Evolutionary conservation across 2,797 vertebrate genomes (phyloP).

Genomic region (Parotocinclus haroldoi): DNA sequence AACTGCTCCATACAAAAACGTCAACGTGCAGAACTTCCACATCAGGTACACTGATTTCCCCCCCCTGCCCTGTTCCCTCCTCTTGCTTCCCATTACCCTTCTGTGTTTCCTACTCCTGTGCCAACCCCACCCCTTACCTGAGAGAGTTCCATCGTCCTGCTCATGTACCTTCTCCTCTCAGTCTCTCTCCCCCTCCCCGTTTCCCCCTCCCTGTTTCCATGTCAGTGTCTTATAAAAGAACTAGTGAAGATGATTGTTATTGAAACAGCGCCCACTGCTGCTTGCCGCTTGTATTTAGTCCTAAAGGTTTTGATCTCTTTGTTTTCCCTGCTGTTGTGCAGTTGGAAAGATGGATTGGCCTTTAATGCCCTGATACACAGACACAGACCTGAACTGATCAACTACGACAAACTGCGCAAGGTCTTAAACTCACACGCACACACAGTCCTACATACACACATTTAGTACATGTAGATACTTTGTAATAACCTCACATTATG

Average conservation of each 20-base stretch:
- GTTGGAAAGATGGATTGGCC: constrained; percentile 94
- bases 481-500: neutral
- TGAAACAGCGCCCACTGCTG: neutral
- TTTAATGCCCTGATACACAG: constrained; percentile 95
- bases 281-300: neutral
- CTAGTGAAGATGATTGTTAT: too few relatives aligned
- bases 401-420: constrained; percentile 93
- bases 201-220: too few relatives aligned
- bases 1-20: constrained; percentile 93
- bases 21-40: constrained; percentile 98
- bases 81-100: neutral
- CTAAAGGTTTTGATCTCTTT: too few relatives aligned
- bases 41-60: constrained; percentile 78
- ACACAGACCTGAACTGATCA: constrained; percentile 90
- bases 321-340: constrained; percentile 60
- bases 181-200: too few relatives aligned
- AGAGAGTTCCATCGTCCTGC: neutral
- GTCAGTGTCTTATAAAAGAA: too few relatives aligned
- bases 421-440: constrained; percentile 54
- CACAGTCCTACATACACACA: neutral
- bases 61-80: neutral
- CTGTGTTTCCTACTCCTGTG: too few relatives aligned
- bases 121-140: neutral
- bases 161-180: too few relatives aligned
- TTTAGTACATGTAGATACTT: too few relatives aligned